Conservation (phyloP, 2,113 vertebrate species). For the Phaethon lepturus region DNA sequence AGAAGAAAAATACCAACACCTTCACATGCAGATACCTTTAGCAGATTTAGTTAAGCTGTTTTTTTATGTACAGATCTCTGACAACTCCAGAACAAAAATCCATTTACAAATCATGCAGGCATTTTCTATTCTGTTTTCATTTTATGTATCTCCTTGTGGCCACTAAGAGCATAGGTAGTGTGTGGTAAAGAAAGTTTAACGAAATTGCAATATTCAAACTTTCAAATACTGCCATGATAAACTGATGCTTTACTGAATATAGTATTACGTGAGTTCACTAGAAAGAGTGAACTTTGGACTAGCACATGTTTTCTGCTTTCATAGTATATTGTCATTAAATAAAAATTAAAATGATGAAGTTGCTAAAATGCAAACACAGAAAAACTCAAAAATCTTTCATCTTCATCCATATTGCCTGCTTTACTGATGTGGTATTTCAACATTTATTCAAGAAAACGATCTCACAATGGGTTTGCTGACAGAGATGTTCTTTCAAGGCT, state of each 20-base stretch:
- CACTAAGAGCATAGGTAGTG: background rate
- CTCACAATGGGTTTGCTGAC: background rate
- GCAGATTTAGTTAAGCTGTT: background rate
- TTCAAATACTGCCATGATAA: background rate
- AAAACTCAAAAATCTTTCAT: background rate
- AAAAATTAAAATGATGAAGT: background rate
- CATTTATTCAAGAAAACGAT: background rate
- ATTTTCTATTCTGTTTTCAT: background rate
- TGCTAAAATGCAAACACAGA: background rate
- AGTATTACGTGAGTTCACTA: background rate
- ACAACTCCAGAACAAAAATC: background rate
- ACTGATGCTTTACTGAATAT: background rate
- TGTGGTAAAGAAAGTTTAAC: background rate
- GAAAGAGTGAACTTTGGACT: background rate
- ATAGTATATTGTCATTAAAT: background rate
- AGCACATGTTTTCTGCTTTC: background rate
- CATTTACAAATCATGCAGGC: background rate
- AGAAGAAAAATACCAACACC: background rate
- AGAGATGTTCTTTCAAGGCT: background rate
- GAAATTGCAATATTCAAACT: background rate
- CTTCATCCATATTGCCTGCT: background rate
- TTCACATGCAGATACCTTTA: background rate
- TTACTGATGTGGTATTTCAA: background rate
- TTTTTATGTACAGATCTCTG: background rate
- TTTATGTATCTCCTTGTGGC: background rate